Evolutionary conservation across 2,888 invertebrate genomes (phyloP).

Genomic region (Electrophaes corylata): DNA sequence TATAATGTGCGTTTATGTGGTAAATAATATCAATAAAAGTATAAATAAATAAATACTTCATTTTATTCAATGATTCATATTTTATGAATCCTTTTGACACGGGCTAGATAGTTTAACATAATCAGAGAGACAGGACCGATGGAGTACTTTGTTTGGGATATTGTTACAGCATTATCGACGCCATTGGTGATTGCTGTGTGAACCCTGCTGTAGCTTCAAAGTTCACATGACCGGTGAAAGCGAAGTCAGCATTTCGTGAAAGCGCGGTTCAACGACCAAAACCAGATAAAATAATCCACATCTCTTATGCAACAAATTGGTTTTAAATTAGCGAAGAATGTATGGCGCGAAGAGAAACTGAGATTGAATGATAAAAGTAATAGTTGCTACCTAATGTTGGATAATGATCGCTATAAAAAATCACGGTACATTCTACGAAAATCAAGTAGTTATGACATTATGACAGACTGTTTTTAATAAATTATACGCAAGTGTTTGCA

Average conservation of each 20-base stretch:
- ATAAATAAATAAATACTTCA: no score
- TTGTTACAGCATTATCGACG: no score
- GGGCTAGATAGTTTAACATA: no score
- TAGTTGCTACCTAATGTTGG: conserved; percentile 1
- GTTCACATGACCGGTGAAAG: conserved; percentile 26
- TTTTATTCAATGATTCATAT: no score
- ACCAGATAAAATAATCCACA: conserved; percentile 26
- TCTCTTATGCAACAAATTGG: conserved; percentile 23
- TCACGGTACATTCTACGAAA: no score
- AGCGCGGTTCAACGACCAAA: conserved; percentile 28
- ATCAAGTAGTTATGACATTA: background rate
- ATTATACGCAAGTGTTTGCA: background rate
- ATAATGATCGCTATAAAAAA: background rate
- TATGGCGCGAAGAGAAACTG: conserved; percentile 12
- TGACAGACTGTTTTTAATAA: background rate
- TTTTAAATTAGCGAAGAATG: conserved; percentile 21
- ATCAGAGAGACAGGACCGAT: no score
- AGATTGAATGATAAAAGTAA: conserved; percentile 4
- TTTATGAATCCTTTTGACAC: no score
- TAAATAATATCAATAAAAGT: no score
- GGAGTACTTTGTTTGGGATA: no score
- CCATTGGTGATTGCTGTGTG: background rate
- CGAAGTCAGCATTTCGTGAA: conserved; percentile 20
- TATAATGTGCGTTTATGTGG: no score
- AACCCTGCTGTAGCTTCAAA: conserved; percentile 9